These are phyloP conservation scores for Xenus cinereus DNA, from an alignment of 2,113 vertebrate genomes.

Conservation along the genomic window DNA sequence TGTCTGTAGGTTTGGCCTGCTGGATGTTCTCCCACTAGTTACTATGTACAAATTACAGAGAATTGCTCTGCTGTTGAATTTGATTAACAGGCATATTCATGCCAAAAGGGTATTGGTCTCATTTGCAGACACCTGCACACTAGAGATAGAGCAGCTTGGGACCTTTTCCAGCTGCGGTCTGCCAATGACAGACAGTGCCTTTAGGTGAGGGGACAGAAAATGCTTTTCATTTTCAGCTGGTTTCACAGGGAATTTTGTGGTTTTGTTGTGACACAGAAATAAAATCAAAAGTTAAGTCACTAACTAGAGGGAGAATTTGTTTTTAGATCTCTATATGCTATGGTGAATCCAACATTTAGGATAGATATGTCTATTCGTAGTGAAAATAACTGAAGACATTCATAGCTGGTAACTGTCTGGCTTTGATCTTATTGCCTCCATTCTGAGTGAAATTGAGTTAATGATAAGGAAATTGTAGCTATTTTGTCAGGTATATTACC, in stretches of 20 bases:
- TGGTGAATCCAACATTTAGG: not conserved
- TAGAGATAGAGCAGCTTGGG: constrained; percentile 17
- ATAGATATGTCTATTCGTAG: not conserved
- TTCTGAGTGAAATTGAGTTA: not conserved
- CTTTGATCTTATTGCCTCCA: not conserved
- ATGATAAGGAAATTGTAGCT: not conserved
- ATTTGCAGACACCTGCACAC: constrained; percentile 3
- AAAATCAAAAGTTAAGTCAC: not conserved
- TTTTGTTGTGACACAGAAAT: not conserved
- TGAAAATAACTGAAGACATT: not conserved
- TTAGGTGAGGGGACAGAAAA: not conserved
- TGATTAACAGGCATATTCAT: not conserved
- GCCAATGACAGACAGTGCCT: not conserved
- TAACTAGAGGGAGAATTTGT: not conserved
- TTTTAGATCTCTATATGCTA: not conserved
- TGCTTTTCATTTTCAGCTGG: not conserved
- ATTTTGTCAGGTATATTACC: not conserved
- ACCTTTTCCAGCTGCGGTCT: not conserved
- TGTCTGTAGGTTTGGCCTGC: not conserved
- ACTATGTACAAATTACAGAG: not conserved
- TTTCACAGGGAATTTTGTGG: not conserved
- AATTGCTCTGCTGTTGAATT: not conserved
- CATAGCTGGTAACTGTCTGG: not conserved
- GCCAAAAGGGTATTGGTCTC: not conserved
- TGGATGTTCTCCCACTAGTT: not conserved